These are phyloP conservation scores for Ophiothrix spiculata DNA, from an alignment of 35 echinoderm and acorn worm species.

Conservation along the genomic window DNA sequence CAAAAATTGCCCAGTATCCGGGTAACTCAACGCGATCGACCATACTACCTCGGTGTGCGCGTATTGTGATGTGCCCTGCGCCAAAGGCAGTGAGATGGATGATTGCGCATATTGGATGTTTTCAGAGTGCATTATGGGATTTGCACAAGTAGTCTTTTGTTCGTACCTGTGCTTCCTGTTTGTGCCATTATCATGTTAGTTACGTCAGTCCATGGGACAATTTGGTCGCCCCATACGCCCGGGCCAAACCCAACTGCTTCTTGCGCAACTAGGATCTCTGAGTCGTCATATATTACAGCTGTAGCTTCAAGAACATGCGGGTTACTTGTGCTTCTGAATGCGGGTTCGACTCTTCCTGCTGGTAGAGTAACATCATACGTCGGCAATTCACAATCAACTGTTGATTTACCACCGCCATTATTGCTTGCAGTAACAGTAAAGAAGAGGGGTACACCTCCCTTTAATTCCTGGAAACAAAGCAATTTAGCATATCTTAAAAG, in stretches of 20 bases:
- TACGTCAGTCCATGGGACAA: constrained; percentile 18
- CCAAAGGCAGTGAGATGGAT: neutral
- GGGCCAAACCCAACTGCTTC: constrained; percentile 47
- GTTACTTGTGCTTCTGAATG: constrained; percentile 34
- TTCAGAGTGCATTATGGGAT: neutral
- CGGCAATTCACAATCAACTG: constrained; percentile 22
- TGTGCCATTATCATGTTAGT: neutral
- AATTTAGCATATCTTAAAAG: too few relatives aligned
- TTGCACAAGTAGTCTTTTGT: neutral
- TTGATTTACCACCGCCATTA: constrained; percentile 10
- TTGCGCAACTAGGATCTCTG: constrained; percentile 14
- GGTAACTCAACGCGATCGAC: too few relatives aligned
- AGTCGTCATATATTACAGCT: constrained; percentile 42
- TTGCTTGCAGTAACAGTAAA: constrained; percentile 52
- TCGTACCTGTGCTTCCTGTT: neutral
- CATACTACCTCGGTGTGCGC: neutral
- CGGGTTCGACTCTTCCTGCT: constrained; percentile 27
- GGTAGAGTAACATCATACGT: constrained; percentile 50
- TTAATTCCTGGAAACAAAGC: constrained; percentile 14
- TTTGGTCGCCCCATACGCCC: constrained; percentile 40
- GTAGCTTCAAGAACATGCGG: constrained; percentile 33
- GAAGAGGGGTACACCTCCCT: constrained; percentile 29
- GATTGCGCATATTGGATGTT: neutral
- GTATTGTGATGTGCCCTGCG: neutral
- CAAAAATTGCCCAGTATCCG: too few relatives aligned